Base-by-base conservation (phyloP, 2,797 vertebrate species). In the Bradypus variegatus region DNA sequence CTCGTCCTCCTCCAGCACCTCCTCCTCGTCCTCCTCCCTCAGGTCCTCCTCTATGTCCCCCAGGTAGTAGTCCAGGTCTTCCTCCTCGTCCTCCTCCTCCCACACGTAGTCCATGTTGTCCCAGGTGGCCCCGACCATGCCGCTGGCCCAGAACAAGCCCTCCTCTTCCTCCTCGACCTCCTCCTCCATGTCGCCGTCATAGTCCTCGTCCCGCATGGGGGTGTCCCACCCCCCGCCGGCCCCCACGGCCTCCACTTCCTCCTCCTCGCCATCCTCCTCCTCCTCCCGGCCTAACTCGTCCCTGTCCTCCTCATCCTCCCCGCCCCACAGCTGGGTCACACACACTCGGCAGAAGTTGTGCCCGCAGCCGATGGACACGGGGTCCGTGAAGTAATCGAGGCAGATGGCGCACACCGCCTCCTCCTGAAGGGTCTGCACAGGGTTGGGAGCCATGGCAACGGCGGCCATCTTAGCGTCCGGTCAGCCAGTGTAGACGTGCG, bases 371-470 rank as follows among this genome's bases (percentile, higher is more conserved):
- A 97, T 97, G 90, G 97, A 97, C n/a, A 97, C 97, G 0, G 97
- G 97, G 62, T 97, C 97, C 5, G 94, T 96, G 83, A 97, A 97
- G 38, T 97, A 97, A 50, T 97, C 97, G 16, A 97, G 90, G 95
- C 97, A 97, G 75, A 97, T 97, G 93, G 97, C 97, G 65, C 97
- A 97, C 18, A 97, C 97, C 2, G 97, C 97, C 92, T 97, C 97
- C 87, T 97, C 97, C 83, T 97, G 97, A 67, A 97, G 96, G 89
- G 96, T 97, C 91, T 96, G 96, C 94, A 97, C 97, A 1, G 97
- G 97, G 94, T 97, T 97, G 86, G 93, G 91, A 92, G 96, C 90
- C 95, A 96, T 96, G 94, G 96, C 95, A 96, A 96, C 95, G 95
- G 96, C 96, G 91, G 96, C 96, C 96, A 96, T 96, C 91, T 96